Base-by-base conservation (phyloP, 2,113 vertebrate genomes). In the Malurus alboscapulatus region DNA sequence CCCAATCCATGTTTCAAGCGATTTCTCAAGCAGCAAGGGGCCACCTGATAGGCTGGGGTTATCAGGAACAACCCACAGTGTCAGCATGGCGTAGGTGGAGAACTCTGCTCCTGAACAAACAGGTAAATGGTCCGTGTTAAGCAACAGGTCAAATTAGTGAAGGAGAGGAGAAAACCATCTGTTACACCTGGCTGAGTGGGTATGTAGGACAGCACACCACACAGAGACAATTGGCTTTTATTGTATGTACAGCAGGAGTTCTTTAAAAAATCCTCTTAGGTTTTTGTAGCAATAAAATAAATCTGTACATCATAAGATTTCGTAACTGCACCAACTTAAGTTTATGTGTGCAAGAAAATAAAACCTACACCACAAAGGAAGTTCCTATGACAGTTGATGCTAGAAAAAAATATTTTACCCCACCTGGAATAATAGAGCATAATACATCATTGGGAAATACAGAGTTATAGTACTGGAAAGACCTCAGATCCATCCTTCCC, bases 211-310 rank as follows among this genome's bases (percentile, higher is more conserved):
- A 87, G 81, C 67, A 84, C 40, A 9, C 62, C 54, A 66, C 53
- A 63, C 68, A 81, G 45, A n/a, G 87, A 90, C 79, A 88, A 74
- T 1, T 79, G 4, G 66, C 38, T 53, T 73, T 86, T 91, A 90
- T 94, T 93, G 55, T 86, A 40, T 71, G 84, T 93, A 94, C 91
- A 95, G 90, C 91, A 84, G 63, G 32, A 90, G 71, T 78, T 96
- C 92, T 96, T 92, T 87, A n/a, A 91, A 94, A 89, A 96, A 89
- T 92, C 50, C 59, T 90, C 40, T 10, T 51, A 17, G 14, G 40
- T 54, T 55, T 94, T 32, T 75, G 69, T 67, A 82, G 83, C 84
- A 88, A 40, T 87, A 74, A 50, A 75, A 75, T 74, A 92, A 86
- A 74, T 80, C 87, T 90, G 84, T 89, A 76, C 63, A 74, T 57